Conservation (phyloP, 2,888 invertebrate genomes). For the Sminthurides aquaticus region DNA sequence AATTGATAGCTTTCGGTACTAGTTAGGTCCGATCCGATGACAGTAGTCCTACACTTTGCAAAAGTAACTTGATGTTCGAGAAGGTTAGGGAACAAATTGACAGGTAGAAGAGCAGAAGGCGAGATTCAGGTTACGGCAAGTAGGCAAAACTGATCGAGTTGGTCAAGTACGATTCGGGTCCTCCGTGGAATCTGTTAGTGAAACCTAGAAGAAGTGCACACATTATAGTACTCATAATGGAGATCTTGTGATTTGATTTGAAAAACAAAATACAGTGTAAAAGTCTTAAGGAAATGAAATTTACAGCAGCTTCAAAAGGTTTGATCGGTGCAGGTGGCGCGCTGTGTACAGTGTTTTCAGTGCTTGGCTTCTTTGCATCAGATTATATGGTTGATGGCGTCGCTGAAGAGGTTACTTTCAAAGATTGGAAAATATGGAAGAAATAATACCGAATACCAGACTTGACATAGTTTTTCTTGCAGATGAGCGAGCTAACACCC, state of each 20-base stretch:
- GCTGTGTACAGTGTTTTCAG: conserved; percentile 2
- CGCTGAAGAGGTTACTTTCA: background rate
- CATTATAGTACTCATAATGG: no score
- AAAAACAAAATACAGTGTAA: background rate
- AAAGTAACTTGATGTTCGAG: no score
- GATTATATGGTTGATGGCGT: background rate
- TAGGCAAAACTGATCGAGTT: no score
- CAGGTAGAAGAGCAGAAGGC: background rate
- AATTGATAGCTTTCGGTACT: no score
- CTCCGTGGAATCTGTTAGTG: no score
- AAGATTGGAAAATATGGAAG: background rate
- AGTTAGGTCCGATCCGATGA: no score
- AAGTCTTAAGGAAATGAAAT: conserved; percentile 5
- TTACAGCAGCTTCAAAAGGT: conserved; percentile 3
- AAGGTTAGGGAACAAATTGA: no score
- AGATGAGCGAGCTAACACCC: background rate
- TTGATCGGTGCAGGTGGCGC: conserved; percentile 1
- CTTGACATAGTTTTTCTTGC: background rate
- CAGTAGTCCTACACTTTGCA: no score
- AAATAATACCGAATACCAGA: background rate
- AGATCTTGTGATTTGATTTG: background rate
- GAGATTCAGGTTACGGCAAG: no score
- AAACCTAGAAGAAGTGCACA: no score
- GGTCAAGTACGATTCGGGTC: no score
- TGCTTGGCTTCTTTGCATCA: background rate